These are phyloP conservation scores for Mylabris phalerata DNA, from an alignment of 1,140 invertebrate genomes.

Conservation along the genomic window DNA sequence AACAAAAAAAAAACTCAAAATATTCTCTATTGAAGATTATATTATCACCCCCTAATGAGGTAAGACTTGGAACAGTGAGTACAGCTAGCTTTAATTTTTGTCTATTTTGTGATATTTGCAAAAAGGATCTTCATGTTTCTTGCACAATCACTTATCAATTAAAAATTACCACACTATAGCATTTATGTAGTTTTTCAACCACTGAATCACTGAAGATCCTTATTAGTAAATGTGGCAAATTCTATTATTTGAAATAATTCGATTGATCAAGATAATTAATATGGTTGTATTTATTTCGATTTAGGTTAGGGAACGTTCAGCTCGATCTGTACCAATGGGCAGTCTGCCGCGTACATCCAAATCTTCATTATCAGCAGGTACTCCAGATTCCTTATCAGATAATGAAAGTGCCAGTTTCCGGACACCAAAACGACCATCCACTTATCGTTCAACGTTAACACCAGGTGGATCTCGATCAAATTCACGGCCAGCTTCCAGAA, in stretches of 20 bases:
- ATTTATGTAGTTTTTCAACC: not conserved
- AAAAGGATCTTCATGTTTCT: not conserved
- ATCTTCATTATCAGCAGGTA: conserved; percentile 70
- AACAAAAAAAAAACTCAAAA: not conserved
- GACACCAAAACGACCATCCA: conserved; percentile 53
- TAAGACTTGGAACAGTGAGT: conserved; percentile 21
- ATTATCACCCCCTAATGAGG: conserved; percentile 27
- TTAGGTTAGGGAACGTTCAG: conserved; percentile 83
- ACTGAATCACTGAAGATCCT: not conserved
- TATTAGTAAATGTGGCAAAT: not conserved
- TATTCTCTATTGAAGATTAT: conserved; percentile 23
- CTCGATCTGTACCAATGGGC: conserved; percentile 75
- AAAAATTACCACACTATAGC: not conserved
- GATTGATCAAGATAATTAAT: not conserved
- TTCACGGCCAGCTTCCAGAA: conserved; percentile 66
- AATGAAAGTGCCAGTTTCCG: conserved; percentile 68
- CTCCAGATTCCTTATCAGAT: conserved; percentile 80
- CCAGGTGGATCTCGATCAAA: conserved; percentile 64
- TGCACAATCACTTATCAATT: not conserved
- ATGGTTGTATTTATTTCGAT: conserved; percentile 8
- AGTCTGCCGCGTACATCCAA: conserved; percentile 54
- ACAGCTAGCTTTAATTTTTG: not conserved
- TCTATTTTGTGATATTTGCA: not conserved
- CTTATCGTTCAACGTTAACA: conserved; percentile 48
- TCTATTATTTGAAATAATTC: not conserved